These are phyloP conservation scores for Terebella lapidaria DNA, from an alignment of 2,888 invertebrate species.

Conservation along the genomic window DNA sequence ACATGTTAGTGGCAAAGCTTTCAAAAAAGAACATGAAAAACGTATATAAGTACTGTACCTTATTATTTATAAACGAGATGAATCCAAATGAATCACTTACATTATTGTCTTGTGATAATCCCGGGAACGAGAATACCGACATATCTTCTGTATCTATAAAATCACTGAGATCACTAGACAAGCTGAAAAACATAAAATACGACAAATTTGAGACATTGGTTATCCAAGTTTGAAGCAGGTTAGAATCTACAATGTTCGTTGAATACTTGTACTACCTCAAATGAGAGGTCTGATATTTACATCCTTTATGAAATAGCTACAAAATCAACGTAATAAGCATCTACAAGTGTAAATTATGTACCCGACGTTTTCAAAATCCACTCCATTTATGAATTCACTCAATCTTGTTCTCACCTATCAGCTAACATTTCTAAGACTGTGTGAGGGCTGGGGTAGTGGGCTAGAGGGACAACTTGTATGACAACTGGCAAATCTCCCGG, in stretches of 20 bases:
- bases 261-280: no score
- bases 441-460: constrained; percentile 65
- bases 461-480: constrained; percentile 70
- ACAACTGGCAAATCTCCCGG: constrained; percentile 67
- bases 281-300: no score
- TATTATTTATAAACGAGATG: not conserved
- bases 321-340: no score
- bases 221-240: no score
- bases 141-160: constrained; percentile 36
- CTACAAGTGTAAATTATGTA: no score
- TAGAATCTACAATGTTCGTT: no score
- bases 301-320: no score
- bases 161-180: constrained; percentile 15
- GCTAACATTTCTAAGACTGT: constrained; percentile 53
- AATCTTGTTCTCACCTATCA: constrained; percentile 8
- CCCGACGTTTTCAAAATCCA: no score
- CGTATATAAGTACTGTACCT: not conserved
- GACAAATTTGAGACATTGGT: not conserved
- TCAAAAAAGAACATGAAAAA: not conserved
- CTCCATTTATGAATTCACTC: no score
- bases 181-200: constrained; percentile 5
- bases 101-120: constrained; percentile 41
- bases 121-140: constrained; percentile 54
- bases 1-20: no score
- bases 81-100: constrained; percentile 33